phyloP scores from a whole-genome alignment of 2,113 vertebrate species.

The Vanacampus margaritifer region DNA sequence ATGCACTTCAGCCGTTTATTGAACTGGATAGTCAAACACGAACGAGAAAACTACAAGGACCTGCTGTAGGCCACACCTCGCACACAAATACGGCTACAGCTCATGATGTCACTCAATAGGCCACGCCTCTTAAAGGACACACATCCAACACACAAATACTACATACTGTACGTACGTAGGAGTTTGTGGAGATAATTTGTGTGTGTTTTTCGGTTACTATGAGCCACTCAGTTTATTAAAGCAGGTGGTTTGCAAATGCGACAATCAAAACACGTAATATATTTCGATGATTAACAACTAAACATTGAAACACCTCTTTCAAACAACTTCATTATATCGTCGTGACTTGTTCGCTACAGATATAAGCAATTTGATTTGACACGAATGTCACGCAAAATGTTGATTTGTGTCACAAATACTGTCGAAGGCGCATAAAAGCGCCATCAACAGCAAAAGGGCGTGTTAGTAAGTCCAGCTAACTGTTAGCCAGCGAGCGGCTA shows the following conservation, averaged over 20 bases:
- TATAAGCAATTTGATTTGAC: neutral
- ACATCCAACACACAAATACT: neutral
- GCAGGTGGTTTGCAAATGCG: neutral
- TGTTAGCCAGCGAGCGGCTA: conserved; percentile 44
- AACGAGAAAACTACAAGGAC: neutral
- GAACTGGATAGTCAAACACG: neutral
- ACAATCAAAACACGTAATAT: neutral
- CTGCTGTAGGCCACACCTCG: neutral
- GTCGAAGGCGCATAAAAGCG: neutral
- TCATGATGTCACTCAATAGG: neutral
- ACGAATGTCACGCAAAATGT: neutral
- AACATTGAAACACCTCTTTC: neutral
- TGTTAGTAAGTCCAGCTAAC: conserved; percentile 39
- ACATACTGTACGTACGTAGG: neutral
- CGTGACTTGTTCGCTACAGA: neutral
- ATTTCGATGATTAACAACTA: neutral
- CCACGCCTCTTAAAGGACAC: neutral
- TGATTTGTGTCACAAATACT: neutral
- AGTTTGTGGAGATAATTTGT: neutral
- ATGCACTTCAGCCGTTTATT: neutral
- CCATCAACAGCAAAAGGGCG: conserved; percentile 42
- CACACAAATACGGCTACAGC: neutral
- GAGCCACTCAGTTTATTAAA: neutral
- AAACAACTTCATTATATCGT: neutral
- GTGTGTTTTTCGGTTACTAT: no score